phyloP scores from a whole-genome alignment of 2,113 vertebrate species.

The Festucalex cinctus region DNA sequence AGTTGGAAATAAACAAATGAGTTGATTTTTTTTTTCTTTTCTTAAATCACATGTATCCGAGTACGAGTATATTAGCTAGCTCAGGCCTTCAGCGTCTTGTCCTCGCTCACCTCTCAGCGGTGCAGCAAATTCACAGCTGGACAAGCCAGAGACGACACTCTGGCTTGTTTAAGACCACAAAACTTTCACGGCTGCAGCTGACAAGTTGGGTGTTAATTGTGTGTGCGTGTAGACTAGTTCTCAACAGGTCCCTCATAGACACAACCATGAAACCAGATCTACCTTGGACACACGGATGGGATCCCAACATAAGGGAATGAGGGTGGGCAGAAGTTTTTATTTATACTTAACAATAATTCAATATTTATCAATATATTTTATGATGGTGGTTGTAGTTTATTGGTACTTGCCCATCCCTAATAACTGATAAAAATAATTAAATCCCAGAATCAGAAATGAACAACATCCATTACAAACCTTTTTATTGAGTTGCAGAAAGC shows the following conservation, averaged over 20 bases:
- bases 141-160: constrained; percentile 13
- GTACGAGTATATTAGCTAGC: too few species aligned
- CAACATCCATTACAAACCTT: constrained; percentile 48
- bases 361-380: too few species aligned
- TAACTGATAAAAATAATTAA: too few species aligned
- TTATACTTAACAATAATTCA: too few species aligned
- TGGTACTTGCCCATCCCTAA: too few species aligned
- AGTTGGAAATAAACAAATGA: too few species aligned
- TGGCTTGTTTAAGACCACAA: constrained; percentile 12
- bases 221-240: constrained; percentile 1
- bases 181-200: constrained; percentile 34
- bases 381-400: not conserved
- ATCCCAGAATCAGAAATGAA: constrained; percentile 21
- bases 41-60: too few species aligned
- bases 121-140: constrained; percentile 18
- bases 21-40: too few species aligned
- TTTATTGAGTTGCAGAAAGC: constrained; percentile 65
- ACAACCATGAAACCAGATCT: constrained; percentile 49
- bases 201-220: constrained; percentile 15
- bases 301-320: constrained; percentile 1
- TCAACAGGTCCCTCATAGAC: constrained; percentile 30
- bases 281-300: constrained; percentile 13
- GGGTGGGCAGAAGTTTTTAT: not conserved
- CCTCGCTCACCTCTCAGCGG: constrained; percentile 37
- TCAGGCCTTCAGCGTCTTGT: constrained; percentile 19